Evolutionary conservation across 2,888 invertebrate species (phyloP).

Genomic region (Epinotia bilunana): DNA sequence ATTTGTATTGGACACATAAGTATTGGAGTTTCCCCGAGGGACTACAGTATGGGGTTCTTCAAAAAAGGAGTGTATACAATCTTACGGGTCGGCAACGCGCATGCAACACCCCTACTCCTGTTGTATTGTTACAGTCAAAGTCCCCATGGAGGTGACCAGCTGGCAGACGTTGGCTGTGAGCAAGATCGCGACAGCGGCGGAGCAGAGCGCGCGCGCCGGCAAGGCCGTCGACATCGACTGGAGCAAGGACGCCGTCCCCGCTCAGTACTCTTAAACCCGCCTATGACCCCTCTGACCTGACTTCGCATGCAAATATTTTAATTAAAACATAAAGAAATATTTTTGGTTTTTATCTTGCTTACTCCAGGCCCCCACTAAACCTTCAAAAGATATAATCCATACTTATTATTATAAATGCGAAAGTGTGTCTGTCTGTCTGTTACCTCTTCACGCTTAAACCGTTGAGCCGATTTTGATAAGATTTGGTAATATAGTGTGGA

Average conservation of each 20-base stretch:
- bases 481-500: too few relatives aligned
- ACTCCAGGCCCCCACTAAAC: too few relatives aligned
- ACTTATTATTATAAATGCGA: too few relatives aligned
- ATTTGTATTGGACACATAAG: too few relatives aligned
- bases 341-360: neutral
- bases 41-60: too few relatives aligned
- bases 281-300: neutral
- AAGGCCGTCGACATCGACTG: slow-evolving; percentile 81
- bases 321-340: neutral
- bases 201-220: slow-evolving; percentile 82
- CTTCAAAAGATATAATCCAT: too few relatives aligned
- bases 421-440: too few relatives aligned
- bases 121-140: slow-evolving; percentile 57
- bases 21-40: too few relatives aligned
- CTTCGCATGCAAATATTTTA: neutral
- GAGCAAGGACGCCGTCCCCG: slow-evolving; percentile 74
- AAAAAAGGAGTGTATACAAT: too few relatives aligned
- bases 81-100: too few relatives aligned
- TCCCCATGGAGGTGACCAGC: slow-evolving; percentile 68
- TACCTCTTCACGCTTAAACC: too few relatives aligned
- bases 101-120: neutral
- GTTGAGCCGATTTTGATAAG: too few relatives aligned
- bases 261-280: slow-evolving; percentile 60
- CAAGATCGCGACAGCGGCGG: slow-evolving; percentile 84
- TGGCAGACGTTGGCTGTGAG: slow-evolving; percentile 83